These are phyloP conservation scores for Fulmarus glacialis DNA, from an alignment of 2,113 vertebrate genomes.

Conservation along the genomic window DNA sequence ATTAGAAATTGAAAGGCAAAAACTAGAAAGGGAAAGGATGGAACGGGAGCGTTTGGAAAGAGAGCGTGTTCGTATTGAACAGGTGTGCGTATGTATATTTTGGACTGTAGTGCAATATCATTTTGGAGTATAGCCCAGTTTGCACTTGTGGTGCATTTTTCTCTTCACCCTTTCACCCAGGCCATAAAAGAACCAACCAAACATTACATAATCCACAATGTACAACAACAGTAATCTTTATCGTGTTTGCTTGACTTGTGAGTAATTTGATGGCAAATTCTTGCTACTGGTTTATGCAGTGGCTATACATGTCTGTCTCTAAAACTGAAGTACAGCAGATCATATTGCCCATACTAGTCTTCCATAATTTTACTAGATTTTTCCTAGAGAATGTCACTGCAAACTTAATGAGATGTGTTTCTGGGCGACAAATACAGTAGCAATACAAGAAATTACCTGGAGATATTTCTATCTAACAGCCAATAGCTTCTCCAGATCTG, in stretches of 20 bases:
- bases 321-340: not conserved
- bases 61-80: constrained; percentile 94
- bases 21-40: constrained; percentile 94
- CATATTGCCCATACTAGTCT: not conserved
- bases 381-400: not conserved
- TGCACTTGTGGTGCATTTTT: not conserved
- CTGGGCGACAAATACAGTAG: not conserved
- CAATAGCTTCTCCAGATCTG: not conserved
- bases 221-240: not conserved
- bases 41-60: constrained; percentile 95
- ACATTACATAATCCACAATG: not conserved
- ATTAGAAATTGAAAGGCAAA: constrained; percentile 94
- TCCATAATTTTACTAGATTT: not conserved
- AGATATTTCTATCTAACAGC: not conserved
- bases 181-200: not conserved
- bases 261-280: not conserved
- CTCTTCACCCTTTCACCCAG: not conserved
- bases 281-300: not conserved
- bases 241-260: not conserved
- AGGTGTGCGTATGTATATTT: constrained; percentile 74
- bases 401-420: not conserved
- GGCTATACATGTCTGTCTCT: not conserved
- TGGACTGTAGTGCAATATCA: not conserved
- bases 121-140: not conserved
- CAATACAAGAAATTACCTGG: not conserved